A percentile compares a stretch with the other conserved stretches of the same genome.
Evolutionary conservation across 1,140 invertebrate species (phyloP).

Genomic region (Zaprionus camerounensis): DNA sequence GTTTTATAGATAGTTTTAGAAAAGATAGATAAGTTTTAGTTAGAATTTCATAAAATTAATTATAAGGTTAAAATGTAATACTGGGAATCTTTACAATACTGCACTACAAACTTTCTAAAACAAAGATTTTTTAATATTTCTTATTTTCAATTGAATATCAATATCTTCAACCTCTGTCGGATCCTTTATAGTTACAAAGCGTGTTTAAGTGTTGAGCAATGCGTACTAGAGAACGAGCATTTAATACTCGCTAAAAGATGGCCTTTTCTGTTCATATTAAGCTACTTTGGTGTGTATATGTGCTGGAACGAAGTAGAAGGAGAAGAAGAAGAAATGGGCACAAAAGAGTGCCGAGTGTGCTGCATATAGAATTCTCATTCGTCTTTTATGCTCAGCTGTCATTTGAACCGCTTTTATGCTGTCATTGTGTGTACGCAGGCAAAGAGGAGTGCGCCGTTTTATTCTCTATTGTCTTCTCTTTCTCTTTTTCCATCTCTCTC

Average conservation of each 20-base stretch:
- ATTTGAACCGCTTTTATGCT: constrained; percentile 9
- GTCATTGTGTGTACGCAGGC: constrained; percentile 50
- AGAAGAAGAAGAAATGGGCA: neutral
- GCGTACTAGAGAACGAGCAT: neutral
- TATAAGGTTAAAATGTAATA: too few relatives aligned
- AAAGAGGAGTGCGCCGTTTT: neutral
- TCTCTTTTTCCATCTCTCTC: constrained; percentile 9
- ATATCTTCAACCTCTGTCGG: neutral
- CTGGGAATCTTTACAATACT: too few relatives aligned
- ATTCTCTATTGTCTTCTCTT: constrained; percentile 2
- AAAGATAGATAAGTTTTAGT: neutral
- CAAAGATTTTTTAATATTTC: neutral
- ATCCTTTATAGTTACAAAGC: neutral
- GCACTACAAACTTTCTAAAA: too few relatives aligned
- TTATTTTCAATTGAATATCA: too few relatives aligned
- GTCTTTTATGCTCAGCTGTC: constrained; percentile 13
- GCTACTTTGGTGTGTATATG: constrained; percentile 6
- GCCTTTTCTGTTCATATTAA: constrained; percentile 1
- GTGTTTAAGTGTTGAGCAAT: neutral
- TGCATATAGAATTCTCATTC: constrained; percentile 6
- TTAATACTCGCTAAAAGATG: neutral
- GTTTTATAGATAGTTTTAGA: neutral
- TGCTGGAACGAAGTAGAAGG: too few relatives aligned
- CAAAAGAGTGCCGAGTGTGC: neutral
- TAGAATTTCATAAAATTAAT: neutral